These are phyloP conservation scores for Syngnathus floridae DNA, from an alignment of 2,113 vertebrate genomes.

Conservation along the genomic window DNA sequence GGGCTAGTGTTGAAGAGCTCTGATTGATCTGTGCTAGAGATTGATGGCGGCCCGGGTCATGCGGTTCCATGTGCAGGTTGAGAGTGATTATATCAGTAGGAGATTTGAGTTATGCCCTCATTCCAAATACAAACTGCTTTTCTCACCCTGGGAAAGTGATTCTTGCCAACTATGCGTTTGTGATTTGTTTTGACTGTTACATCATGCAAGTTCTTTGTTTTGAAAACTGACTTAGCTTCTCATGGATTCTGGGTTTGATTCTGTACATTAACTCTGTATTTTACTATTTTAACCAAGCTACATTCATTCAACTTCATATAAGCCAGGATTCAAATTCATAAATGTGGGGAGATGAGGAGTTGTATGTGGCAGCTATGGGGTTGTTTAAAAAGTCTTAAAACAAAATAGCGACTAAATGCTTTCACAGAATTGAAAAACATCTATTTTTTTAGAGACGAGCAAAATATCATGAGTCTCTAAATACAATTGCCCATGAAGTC, in stretches of 20 bases:
- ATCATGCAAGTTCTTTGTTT: background rate
- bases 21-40: constrained; percentile 62
- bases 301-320: background rate
- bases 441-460: too few relatives aligned
- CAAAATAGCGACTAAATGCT: too few relatives aligned
- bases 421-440: too few relatives aligned
- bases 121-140: constrained; percentile 33
- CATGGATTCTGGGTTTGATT: background rate
- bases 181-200: constrained; percentile 21
- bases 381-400: too few relatives aligned
- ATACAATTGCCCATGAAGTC: too few relatives aligned
- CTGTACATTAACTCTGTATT: background rate
- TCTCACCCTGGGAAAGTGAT: constrained; percentile 28
- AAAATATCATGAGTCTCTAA: too few relatives aligned
- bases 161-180: constrained; percentile 4
- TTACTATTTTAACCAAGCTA: background rate
- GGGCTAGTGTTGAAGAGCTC: constrained; percentile 42
- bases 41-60: constrained; percentile 50
- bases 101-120: constrained; percentile 22
- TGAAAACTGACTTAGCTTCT: background rate
- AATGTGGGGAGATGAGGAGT: too few relatives aligned
- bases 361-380: too few relatives aligned
- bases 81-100: constrained; percentile 36
- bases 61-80: constrained; percentile 14
- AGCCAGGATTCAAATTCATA: too few relatives aligned